These are phyloP conservation scores for Alentia gelatinosa DNA, from an alignment of 2,888 invertebrate genomes.

Conservation along the genomic window DNA sequence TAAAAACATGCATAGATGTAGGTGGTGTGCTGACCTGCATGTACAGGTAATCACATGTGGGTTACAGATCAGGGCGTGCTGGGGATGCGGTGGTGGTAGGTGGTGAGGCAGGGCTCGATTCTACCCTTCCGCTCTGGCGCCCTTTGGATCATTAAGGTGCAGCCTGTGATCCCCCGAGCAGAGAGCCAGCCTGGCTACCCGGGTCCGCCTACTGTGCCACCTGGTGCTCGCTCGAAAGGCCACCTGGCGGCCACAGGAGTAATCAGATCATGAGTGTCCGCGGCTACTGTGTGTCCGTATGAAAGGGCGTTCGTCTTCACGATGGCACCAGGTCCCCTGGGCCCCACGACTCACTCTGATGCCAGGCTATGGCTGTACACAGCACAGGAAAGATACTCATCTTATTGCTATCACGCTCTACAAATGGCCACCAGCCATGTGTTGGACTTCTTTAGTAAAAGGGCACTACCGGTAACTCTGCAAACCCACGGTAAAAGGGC, in stretches of 20 bases:
- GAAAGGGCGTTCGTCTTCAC: neutral
- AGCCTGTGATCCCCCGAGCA: neutral
- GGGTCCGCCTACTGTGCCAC: neutral
- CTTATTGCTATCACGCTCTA: neutral
- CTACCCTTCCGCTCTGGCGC: neutral
- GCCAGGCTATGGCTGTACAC: neutral
- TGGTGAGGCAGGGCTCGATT: neutral
- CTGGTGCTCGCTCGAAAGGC: neutral
- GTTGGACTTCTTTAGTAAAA: no score
- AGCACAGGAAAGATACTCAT: neutral
- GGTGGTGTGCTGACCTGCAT: no score
- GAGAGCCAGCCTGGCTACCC: neutral
- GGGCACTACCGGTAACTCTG: no score
- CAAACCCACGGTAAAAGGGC: no score
- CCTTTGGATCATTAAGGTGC: neutral
- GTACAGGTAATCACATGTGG: no score
- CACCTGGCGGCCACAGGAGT: neutral
- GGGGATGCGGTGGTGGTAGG: neutral
- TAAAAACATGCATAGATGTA: no score
- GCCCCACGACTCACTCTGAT: neutral
- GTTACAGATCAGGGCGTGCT: neutral
- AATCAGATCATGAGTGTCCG: neutral
- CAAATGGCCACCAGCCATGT: no score
- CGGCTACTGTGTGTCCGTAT: neutral
- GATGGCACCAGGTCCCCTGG: neutral